Evolutionary conservation across 2,113 vertebrate genomes (phyloP), one percentile per base, ranked within the genome.

Genomic region (Erythrolamprus reginae): DNA sequence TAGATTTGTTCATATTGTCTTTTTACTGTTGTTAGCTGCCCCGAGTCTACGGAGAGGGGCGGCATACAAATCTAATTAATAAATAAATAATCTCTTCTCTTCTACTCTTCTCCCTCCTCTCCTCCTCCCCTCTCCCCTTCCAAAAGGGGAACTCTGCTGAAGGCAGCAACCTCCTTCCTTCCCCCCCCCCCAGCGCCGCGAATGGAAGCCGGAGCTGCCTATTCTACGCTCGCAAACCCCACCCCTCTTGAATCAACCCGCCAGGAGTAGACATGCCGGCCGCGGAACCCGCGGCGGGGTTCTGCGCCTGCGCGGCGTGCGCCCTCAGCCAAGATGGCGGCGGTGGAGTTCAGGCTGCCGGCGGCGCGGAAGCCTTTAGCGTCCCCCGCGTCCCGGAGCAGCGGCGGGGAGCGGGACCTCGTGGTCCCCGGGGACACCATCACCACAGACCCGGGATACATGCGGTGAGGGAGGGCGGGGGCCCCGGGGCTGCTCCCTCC

Each of bases 361-460:
- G 96, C 88, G 0, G 53, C 93, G 2, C 97, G 97, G 0, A 97
- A 97, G 42, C 87, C 92, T 0, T 87, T 97, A 28, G 95, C 61
- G 1, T 70, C 92, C 87, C 90, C 58, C 3, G n/a, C 92, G 10
- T 8, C 55, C 1, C 96, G 93, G 15, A 94, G 92, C 28, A n/a
- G 89, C 28, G 23, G 33, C 82, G 94, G 82, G 1, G 96, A 95
- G 70, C 98, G 97, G 90, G 98, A 98, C 89, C 88, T 99, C 88
- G 98, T 99, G 28, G 98, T 98, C 0, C 99, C 99, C 1, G 99
- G 99, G 1, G 99, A 99, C 97, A 98, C 98, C 1, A 99, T 99
- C 95, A 99, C 99, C 48, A 98, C 98, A 48, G 99, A 99, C 95
- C 98, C 98, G 0, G 98, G 98, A 10, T 99, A 99, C 92, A 99